phyloP scores from a whole-genome alignment of 2,888 invertebrate species.

The Rhogogaster chlorosoma region DNA sequence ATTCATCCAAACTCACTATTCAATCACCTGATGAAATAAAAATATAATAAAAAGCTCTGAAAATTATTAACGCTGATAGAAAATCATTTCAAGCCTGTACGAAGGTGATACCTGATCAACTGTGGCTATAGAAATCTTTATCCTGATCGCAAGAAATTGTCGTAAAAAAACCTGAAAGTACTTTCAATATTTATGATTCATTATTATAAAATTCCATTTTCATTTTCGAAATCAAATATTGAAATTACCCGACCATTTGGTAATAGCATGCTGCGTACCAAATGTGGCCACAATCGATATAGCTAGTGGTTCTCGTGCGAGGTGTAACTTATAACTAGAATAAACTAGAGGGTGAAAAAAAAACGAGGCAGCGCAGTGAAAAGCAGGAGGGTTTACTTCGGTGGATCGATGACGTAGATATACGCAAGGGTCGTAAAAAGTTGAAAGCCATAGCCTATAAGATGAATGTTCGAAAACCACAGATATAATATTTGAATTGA shows the following conservation, averaged over 20 bases:
- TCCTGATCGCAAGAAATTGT: not conserved
- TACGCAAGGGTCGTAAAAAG: constrained; percentile 30
- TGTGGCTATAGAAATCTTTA: not conserved
- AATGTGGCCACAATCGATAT: constrained; percentile 13
- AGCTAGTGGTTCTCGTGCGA: not conserved
- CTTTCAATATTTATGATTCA: constrained; percentile 10
- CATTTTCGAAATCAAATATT: not conserved
- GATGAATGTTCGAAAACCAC: constrained; percentile 35
- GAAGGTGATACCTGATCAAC: not conserved
- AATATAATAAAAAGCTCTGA: not conserved
- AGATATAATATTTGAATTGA: constrained; percentile 22
- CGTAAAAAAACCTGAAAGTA: not conserved
- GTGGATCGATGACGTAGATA: constrained; percentile 28
- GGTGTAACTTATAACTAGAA: constrained; percentile 40
- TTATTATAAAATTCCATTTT: not conserved
- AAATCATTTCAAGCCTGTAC: not conserved
- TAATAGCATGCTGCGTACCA: not conserved
- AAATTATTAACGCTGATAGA: not conserved
- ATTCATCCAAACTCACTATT: not conserved
- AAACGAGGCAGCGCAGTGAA: not conserved
- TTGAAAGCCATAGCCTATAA: constrained; percentile 16
- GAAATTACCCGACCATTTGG: not conserved
- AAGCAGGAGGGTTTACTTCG: constrained; percentile 27
- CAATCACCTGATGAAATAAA: not conserved
- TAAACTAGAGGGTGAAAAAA: not conserved